Conservation (phyloP, 2,113 vertebrate species). For the Myxocyprinus asiaticus region DNA sequence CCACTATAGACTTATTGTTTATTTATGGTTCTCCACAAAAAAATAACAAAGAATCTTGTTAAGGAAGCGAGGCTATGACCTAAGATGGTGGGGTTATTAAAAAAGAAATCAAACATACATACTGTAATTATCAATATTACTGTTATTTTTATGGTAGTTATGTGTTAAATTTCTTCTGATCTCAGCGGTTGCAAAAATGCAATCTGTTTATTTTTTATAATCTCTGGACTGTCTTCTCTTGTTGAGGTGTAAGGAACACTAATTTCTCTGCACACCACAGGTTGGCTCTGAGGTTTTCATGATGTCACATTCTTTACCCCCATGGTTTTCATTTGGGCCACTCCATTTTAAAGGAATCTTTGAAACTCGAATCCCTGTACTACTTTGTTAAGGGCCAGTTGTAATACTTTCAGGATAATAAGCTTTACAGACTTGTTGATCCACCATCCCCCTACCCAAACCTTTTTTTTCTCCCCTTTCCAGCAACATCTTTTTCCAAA, state of each 20-base stretch:
- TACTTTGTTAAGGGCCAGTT: conserved; percentile 80
- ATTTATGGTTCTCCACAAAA: conserved; percentile 48
- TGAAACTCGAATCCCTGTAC: conserved; percentile 77
- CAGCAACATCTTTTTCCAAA: conserved; percentile 61
- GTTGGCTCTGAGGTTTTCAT: conserved; percentile 69
- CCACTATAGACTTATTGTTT: conserved; percentile 21
- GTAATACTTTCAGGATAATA: conserved; percentile 82
- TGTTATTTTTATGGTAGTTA: not conserved
- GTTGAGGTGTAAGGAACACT: conserved; percentile 67
- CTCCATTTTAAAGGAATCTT: conserved; percentile 73
- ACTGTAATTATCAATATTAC: not conserved
- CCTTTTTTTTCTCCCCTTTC: conserved; percentile 57
- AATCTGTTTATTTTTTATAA: conserved; percentile 38
- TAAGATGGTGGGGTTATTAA: no score
- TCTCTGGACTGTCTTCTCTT: conserved; percentile 62
- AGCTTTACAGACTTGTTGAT: conserved; percentile 79
- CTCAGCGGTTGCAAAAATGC: conserved; percentile 17
- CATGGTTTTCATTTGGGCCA: conserved; percentile 75
- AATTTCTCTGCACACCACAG: conserved; percentile 68
- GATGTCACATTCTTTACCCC: conserved; percentile 77
- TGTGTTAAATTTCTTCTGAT: not conserved
- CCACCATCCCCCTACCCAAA: conserved; percentile 67
- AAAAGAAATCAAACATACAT: no score
- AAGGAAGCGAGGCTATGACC: no score
- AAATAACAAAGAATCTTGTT: no score